These are phyloP conservation scores for Pituophis catenifer DNA, from an alignment of 2,113 vertebrate genomes.

Conservation along the genomic window DNA sequence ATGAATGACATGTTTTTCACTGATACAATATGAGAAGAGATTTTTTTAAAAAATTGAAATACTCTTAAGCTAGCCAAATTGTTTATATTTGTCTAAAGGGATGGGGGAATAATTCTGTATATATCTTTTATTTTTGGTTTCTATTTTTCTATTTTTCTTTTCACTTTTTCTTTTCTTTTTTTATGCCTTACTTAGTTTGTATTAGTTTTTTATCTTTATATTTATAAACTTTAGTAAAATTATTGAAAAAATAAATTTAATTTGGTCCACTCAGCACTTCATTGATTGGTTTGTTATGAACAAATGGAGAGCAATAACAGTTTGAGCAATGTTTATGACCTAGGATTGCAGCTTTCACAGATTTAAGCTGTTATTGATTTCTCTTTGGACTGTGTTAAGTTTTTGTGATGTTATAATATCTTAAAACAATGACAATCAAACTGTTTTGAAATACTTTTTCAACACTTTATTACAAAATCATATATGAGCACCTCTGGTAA, in stretches of 20 bases:
- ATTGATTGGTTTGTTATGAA: neutral
- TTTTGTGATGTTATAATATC: neutral
- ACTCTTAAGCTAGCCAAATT: neutral
- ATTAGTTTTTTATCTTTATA: neutral
- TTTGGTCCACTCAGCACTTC: neutral
- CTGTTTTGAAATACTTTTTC: neutral
- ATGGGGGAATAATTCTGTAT: neutral
- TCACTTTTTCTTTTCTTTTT: neutral
- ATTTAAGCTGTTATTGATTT: constrained; percentile 3
- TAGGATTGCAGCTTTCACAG: neutral
- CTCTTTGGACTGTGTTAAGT: neutral
- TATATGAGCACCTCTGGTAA: neutral
- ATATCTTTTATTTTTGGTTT: neutral
- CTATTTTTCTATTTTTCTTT: neutral
- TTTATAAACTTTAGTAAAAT: neutral
- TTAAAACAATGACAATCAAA: neutral
- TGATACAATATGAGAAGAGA: too few relatives aligned
- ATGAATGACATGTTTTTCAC: neutral
- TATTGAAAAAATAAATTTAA: neutral
- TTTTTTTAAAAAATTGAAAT: neutral
- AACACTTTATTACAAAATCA: neutral
- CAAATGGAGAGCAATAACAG: neutral
- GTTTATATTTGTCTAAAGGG: neutral
- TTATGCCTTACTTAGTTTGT: neutral
- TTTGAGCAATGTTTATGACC: neutral